These are phyloP conservation scores for Myopa testacea DNA, from an alignment of 2,888 invertebrate species.

Conservation along the genomic window DNA sequence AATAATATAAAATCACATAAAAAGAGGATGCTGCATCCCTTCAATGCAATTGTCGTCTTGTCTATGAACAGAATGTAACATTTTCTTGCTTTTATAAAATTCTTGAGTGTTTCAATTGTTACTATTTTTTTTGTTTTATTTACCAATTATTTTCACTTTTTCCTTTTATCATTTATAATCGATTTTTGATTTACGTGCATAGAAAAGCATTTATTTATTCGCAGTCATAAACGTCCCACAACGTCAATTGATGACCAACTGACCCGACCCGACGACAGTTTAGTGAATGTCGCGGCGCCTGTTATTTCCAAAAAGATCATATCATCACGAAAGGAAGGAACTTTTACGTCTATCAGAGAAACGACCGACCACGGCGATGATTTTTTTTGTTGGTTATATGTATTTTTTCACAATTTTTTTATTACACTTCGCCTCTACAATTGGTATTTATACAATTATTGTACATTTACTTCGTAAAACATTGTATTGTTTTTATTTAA, in stretches of 20 bases:
- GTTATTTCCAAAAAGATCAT: background rate
- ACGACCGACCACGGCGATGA: background rate
- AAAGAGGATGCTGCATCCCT: too few relatives aligned
- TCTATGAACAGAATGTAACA: too few relatives aligned
- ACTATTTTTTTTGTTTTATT: background rate
- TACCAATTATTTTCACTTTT: background rate
- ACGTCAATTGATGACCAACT: slow-evolving; percentile 4
- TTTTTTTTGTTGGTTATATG: slow-evolving; percentile 1
- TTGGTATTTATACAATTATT: background rate
- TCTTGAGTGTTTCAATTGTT: background rate
- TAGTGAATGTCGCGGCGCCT: background rate
- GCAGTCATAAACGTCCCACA: background rate
- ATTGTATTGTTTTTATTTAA: background rate
- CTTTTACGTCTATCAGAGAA: too few relatives aligned
- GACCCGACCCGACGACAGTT: slow-evolving; percentile 5
- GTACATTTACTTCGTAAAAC: slow-evolving; percentile 3
- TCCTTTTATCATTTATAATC: too few relatives aligned
- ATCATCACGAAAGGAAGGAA: too few relatives aligned
- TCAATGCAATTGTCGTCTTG: too few relatives aligned
- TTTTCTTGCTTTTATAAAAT: too few relatives aligned
- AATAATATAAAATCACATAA: too few relatives aligned
- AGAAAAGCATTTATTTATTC: background rate
- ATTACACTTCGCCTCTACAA: slow-evolving; percentile 9
- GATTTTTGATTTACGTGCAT: too few relatives aligned
- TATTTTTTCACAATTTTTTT: slow-evolving; percentile 15